These are phyloP conservation scores for Adelphocoris suturalis DNA, from an alignment of 2,888 invertebrate species.

Conservation along the genomic window DNA sequence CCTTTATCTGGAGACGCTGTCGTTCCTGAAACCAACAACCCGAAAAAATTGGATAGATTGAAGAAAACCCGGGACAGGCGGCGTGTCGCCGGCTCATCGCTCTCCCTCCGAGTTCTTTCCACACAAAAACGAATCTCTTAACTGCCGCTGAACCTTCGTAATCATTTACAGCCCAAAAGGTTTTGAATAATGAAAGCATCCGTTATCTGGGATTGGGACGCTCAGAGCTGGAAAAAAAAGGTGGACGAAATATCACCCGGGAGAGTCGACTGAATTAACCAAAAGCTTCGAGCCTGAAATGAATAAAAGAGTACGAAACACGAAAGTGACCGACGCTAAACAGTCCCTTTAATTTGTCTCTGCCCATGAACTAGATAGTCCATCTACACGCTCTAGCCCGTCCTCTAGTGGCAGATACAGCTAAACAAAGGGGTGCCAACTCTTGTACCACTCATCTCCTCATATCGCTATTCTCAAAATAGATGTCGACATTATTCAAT, in stretches of 20 bases:
- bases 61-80: background rate
- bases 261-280: constrained; percentile 8
- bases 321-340: constrained; percentile 37
- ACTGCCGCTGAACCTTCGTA: background rate
- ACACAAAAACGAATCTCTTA: background rate
- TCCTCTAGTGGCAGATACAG: background rate
- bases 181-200: constrained; percentile 12
- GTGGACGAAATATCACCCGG: background rate
- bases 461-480: background rate
- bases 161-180: background rate
- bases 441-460: constrained; percentile 25
- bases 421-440: constrained; percentile 30
- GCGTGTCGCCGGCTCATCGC: background rate
- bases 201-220: background rate
- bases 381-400: constrained; percentile 23
- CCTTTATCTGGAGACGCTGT: no score
- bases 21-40: no score
- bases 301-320: background rate
- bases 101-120: background rate
- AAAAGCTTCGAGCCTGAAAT: background rate
- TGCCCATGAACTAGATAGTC: constrained; percentile 55
- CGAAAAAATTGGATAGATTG: no score
- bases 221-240: background rate
- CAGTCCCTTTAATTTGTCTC: constrained; percentile 48
- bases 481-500: background rate